Evolutionary conservation across 2,888 invertebrate species (phyloP).

Genomic region (Rhamnusium bicolor): DNA sequence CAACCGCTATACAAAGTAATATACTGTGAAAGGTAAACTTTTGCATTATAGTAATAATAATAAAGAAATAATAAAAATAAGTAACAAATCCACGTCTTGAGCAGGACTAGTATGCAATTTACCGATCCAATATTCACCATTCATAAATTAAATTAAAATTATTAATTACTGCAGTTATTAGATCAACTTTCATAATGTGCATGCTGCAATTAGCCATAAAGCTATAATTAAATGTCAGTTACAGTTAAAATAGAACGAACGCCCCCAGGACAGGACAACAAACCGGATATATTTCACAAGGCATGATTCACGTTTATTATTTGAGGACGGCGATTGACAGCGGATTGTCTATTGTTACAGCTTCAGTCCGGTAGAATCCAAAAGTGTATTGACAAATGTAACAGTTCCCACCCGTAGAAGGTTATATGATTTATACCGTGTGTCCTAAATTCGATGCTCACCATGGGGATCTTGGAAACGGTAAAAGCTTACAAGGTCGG

Average conservation of each 20-base stretch:
- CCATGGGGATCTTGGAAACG: too few species aligned
- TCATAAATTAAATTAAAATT: not conserved
- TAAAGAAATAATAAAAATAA: not conserved
- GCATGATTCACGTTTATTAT: not conserved
- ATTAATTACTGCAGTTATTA: constrained; percentile 4
- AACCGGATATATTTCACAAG: not conserved
- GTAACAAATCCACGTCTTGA: not conserved
- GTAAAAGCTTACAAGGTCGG: too few species aligned
- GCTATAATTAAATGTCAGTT: constrained; percentile 17
- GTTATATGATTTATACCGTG: too few species aligned
- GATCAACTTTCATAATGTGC: not conserved
- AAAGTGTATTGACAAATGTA: not conserved
- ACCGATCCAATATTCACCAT: not conserved
- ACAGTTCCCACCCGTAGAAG: not conserved
- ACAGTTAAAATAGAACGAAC: not conserved
- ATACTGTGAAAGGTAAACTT: not conserved
- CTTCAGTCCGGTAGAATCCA: not conserved
- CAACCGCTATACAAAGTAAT: not conserved
- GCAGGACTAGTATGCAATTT: not conserved
- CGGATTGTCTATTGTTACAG: not conserved
- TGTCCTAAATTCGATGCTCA: too few species aligned
- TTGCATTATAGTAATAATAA: not conserved
- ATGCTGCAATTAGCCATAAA: constrained; percentile 13
- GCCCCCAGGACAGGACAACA: not conserved
- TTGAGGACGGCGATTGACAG: not conserved